Evolutionary conservation across 2,113 vertebrate species (phyloP), one percentile per base, ranked within the genome.

Genomic region (Nothobranchius furzeri): DNA sequence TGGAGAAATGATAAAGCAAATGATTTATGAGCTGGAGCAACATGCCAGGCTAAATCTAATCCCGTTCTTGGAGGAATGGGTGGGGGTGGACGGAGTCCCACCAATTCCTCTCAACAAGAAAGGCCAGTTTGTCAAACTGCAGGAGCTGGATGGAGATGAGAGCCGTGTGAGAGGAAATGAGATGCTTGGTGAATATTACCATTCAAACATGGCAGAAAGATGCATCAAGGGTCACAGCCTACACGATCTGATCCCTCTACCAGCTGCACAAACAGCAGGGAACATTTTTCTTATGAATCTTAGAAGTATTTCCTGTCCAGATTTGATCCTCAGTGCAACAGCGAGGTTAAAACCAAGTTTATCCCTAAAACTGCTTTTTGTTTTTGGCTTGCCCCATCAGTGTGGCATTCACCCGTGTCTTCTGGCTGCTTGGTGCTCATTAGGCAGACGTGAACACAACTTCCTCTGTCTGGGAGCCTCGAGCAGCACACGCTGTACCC

Each of bases 1-100:
- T 36, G 75, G 45, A 82, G 67, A 75, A 77, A 76, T 84, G 80
- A 82, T 86, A 85, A 83, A 83, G 71, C 48, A 7, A 63, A 68
- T 89, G 86, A 89, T 92, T 89, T 89, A 90, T 87, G 83, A 80
- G 75, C 2, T 1, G 50, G 52, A 64, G 69, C 46, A 9, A 70
- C 63, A 70, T 53, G 76, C 46, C 61, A 60, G 68, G 66, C 66
- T 83, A 73, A 87, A 87, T 76, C 54, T 78, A 71, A 86, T 83
- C 66, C 70, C 8, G 25, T 62, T 43, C n/a, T 20, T 8, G 17
- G 54, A 61, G 5, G 37, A 14, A 12, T 24, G 49, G 11, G 10
- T n/a, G 48, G 14, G 43, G 12, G 56, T 2, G 25, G 46, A 24
- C 12, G 60, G 46, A 45, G 0, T 30, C 46, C 52, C 61, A 47